Conservation (phyloP, 2,113 vertebrate genomes). For the Chrysochloris asiatica region DNA sequence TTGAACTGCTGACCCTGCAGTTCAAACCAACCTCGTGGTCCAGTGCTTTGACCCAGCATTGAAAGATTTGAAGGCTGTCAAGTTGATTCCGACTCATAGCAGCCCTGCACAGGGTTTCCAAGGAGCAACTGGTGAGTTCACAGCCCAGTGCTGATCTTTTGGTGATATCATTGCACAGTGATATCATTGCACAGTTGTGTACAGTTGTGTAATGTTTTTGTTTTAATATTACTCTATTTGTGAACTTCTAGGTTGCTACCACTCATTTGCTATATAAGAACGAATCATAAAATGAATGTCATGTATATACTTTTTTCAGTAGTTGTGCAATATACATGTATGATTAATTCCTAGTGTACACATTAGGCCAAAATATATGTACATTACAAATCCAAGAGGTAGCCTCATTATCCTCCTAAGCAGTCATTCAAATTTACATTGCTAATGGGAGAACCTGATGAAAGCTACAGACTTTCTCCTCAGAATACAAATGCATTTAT, state of each 20-base stretch:
- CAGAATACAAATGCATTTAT: neutral
- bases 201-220: neutral
- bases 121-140: no score
- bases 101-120: no score
- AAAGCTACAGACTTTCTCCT: neutral
- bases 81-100: no score
- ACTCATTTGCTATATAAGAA: conserved; percentile 10
- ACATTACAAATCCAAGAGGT: neutral
- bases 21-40: no score
- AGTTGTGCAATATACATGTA: neutral
- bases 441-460: neutral
- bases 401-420: neutral
- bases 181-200: neutral
- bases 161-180: neutral
- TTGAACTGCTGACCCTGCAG: no score
- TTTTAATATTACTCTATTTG: neutral
- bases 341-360: neutral
- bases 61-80: no score
- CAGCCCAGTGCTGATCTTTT: no score
- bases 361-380: neutral
- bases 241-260: neutral
- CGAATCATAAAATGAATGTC: neutral
- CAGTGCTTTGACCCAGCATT: no score
- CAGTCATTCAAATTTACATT: neutral
- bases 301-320: neutral